Percentiles rank a stretch among this genome's conserved stretches.
Conservation (phyloP, 2,888 invertebrate species). For the Ypsolopha scabrella region DNA sequence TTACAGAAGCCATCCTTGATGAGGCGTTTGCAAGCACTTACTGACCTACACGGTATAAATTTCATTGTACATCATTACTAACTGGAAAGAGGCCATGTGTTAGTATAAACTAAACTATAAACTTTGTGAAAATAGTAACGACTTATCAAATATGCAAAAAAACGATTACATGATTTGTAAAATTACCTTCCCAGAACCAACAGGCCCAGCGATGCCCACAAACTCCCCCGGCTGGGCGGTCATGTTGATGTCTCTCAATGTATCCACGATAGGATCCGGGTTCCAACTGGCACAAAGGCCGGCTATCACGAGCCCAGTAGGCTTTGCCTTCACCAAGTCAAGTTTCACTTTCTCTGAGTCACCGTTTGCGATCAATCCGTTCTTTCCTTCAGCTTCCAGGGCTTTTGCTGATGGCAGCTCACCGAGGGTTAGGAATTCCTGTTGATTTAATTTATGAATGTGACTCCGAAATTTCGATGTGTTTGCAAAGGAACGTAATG, state of each 20-base stretch:
- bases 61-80: too few relatives aligned
- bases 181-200: conserved; percentile 79
- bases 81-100: too few relatives aligned
- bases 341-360: conserved; percentile 34
- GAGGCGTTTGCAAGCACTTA: too few relatives aligned
- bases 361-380: conserved; percentile 23
- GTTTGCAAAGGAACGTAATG: background rate
- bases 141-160: background rate
- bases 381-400: conserved; percentile 22
- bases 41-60: too few relatives aligned
- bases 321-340: conserved; percentile 23
- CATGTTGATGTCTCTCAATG: conserved; percentile 62
- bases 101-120: too few relatives aligned
- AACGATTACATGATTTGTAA: conserved; percentile 11
- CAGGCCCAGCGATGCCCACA: conserved; percentile 78
- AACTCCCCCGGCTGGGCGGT: conserved; percentile 67
- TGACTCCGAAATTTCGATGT: background rate
- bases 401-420: conserved; percentile 36
- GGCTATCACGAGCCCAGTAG: conserved; percentile 36
- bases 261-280: conserved; percentile 61
- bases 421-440: conserved; percentile 57
- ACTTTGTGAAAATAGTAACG: too few relatives aligned
- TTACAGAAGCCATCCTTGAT: too few relatives aligned
- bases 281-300: conserved; percentile 57
- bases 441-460: background rate